phyloP scores from a whole-genome alignment of 2,888 invertebrate genomes.

The Brenthis daphne region DNA sequence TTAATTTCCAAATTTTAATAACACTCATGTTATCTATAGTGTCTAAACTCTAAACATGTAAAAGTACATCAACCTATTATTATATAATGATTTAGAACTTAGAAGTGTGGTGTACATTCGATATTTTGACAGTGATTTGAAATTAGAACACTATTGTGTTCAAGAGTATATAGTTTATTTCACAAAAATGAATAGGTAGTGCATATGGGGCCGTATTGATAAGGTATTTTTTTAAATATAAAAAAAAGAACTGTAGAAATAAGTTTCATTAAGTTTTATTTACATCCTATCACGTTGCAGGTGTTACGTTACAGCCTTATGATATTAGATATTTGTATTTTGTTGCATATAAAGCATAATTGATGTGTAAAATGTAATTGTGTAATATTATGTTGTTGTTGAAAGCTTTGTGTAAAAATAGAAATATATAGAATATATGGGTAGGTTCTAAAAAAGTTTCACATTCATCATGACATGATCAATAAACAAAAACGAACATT shows the following conservation, averaged over 20 bases:
- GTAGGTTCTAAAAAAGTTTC: conserved; percentile 24
- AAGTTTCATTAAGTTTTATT: conserved; percentile 42
- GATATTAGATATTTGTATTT: conserved; percentile 35
- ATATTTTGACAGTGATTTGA: no score
- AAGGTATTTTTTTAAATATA: no score
- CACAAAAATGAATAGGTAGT: not conserved
- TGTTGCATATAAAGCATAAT: conserved; percentile 36
- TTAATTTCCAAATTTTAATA: no score
- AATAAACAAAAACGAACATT: not conserved
- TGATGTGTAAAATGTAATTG: conserved; percentile 29
- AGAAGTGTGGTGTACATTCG: no score
- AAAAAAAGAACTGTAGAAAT: no score
- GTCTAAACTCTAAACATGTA: no score
- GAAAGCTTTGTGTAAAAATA: conserved; percentile 31
- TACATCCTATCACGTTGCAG: conserved; percentile 54
- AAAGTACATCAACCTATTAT: no score
- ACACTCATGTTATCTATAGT: no score
- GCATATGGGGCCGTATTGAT: no score
- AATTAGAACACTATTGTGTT: no score
- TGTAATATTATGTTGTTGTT: conserved; percentile 25
- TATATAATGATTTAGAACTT: no score
- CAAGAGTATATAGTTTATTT: no score
- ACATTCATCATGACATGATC: conserved; percentile 20
- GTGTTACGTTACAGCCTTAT: conserved; percentile 50
- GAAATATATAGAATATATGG: conserved; percentile 16